Percentiles rank a stretch among this genome's conserved stretches.
Evolutionary conservation across 2,113 vertebrate genomes (phyloP).

Genomic region (Brachyistius frenatus): DNA sequence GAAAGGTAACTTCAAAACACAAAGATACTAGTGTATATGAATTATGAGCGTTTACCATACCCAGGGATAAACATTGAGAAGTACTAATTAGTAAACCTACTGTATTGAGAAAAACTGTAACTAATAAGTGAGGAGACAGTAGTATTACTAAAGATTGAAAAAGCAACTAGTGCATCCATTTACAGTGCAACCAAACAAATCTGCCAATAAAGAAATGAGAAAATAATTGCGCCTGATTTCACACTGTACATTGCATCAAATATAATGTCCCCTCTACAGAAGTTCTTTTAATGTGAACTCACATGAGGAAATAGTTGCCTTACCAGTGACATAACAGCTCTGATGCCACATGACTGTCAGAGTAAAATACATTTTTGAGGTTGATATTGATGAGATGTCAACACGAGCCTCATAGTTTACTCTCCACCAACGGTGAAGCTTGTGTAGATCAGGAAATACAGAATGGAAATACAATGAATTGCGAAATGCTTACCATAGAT

Average conservation of each 20-base stretch:
- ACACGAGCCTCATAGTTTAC: not conserved
- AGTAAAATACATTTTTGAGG: no score
- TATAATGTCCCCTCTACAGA: not conserved
- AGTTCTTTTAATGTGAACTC: not conserved
- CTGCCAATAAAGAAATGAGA: not conserved
- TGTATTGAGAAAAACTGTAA: no score
- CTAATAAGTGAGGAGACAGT: no score
- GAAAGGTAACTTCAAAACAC: not conserved
- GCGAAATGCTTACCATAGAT: no score
- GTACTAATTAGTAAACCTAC: no score
- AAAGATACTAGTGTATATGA: not conserved
- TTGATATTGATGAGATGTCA: no score
- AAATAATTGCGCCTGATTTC: not conserved
- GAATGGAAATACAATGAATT: no score
- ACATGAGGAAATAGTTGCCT: not conserved
- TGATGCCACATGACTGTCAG: not conserved
- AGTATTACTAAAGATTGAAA: no score
- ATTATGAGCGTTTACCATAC: not conserved
- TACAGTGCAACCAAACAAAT: no score
- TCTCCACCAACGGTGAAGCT: not conserved
- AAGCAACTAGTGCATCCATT: no score
- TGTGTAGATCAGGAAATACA: no score
- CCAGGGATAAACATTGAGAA: no score
- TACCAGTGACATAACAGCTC: not conserved
- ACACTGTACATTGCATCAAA: not conserved